A percentile compares a stretch with the other conserved stretches of the same genome.
Conservation (phyloP, 2,113 vertebrate genomes). For the Entomyzon cyanotis region DNA sequence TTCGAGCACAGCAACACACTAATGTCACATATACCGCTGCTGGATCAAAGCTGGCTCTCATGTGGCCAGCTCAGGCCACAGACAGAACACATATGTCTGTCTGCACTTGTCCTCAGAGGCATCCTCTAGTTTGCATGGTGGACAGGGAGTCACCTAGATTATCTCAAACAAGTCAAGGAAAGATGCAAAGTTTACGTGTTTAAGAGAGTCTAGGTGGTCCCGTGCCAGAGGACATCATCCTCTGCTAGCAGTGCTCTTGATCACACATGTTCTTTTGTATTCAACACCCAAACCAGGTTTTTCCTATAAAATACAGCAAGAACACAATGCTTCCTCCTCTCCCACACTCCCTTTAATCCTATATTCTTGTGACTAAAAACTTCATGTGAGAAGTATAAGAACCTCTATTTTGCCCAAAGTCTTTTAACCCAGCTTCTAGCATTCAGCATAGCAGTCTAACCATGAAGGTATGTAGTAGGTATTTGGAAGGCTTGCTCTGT, state of each 20-base stretch:
- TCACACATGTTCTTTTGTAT: background rate
- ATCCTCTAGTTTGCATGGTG: background rate
- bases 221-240: background rate
- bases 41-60: background rate
- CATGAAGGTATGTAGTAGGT: background rate
- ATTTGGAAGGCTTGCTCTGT: background rate
- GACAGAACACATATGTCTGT: background rate
- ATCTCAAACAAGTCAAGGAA: background rate
- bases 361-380: background rate
- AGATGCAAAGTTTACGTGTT: background rate
- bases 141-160: background rate
- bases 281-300: background rate
- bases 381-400: background rate
- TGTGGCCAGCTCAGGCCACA: background rate
- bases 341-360: conserved; percentile 20
- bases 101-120: background rate
- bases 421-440: background rate
- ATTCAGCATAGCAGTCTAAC: background rate
- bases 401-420: background rate
- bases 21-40: background rate
- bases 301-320: background rate
- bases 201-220: background rate
- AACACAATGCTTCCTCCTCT: background rate
- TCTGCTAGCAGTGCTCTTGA: background rate
- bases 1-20: background rate